A percentile compares a stretch with the other conserved stretches of the same genome.
phyloP scores from a whole-genome alignment of 2,797 vertebrate species.

The Aulostomus chinensis region DNA sequence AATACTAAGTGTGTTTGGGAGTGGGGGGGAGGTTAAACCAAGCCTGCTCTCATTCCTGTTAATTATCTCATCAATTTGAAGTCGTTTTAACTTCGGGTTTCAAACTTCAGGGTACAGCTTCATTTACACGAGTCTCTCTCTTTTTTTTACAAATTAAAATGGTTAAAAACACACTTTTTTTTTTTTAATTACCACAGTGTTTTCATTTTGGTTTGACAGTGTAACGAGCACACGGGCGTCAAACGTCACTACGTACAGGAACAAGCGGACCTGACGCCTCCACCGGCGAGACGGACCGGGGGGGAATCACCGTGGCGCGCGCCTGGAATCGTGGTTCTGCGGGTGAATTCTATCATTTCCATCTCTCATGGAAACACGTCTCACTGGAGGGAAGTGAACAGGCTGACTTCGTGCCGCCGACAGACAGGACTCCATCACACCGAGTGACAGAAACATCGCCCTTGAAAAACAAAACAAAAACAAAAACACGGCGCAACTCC shows the following conservation, averaged over 20 bases:
- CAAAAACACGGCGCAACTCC: no score
- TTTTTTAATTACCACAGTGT: slow-evolving; percentile 34
- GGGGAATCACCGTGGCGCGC: background rate
- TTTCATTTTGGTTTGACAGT: slow-evolving; percentile 34
- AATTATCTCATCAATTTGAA: slow-evolving; percentile 5
- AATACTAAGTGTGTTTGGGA: slow-evolving; percentile 24
- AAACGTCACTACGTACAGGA: slow-evolving; percentile 16
- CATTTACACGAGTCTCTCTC: slow-evolving; percentile 3
- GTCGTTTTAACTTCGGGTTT: slow-evolving; percentile 8
- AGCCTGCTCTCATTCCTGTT: background rate
- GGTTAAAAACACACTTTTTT: slow-evolving; percentile 11
- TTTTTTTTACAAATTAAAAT: no score
- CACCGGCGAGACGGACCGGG: no score
- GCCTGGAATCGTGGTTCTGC: background rate
- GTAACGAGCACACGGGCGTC: slow-evolving; percentile 16
- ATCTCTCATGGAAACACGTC: slow-evolving; percentile 52
- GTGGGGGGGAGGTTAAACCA: slow-evolving; percentile 13
- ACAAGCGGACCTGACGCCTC: background rate
- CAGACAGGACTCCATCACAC: slow-evolving; percentile 24
- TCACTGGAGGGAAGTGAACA: slow-evolving; percentile 40
- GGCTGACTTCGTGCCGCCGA: slow-evolving; percentile 59
- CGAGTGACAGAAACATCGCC: slow-evolving; percentile 16
- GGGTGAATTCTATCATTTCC: slow-evolving; percentile 52
- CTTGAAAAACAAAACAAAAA: slow-evolving; percentile 27
- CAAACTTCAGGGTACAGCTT: slow-evolving; percentile 7